phyloP scores from a whole-genome alignment of 2,888 invertebrate genomes.

The Spodoptera littoralis region DNA sequence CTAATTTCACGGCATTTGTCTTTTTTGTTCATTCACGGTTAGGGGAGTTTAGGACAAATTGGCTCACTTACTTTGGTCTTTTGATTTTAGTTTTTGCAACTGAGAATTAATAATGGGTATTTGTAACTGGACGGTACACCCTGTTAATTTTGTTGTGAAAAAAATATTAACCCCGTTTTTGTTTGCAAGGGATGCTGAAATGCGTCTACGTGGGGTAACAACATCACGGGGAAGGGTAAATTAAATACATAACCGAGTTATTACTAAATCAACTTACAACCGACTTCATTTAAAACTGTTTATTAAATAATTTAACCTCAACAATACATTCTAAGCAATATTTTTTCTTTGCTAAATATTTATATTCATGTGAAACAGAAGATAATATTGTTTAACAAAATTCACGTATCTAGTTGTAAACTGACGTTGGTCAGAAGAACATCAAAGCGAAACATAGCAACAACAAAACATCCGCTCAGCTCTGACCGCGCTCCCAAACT shows the following conservation, averaged over 20 bases:
- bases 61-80: conserved; percentile 49
- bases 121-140: conserved; percentile 17
- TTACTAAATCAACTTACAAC: conserved; percentile 42
- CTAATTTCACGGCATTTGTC: conserved; percentile 71
- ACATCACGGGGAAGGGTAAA: conserved; percentile 21
- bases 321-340: too few relatives aligned
- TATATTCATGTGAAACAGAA: background rate
- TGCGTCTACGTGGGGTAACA: conserved; percentile 36
- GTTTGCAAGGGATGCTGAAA: conserved; percentile 22
- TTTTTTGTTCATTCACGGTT: conserved; percentile 68
- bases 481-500: conserved; percentile 37
- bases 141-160: conserved; percentile 32
- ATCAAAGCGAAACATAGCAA: conserved; percentile 32
- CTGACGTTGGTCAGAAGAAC: conserved; percentile 16
- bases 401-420: conserved; percentile 15
- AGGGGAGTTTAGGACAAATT: conserved; percentile 52
- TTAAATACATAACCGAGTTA: conserved; percentile 30
- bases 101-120: conserved; percentile 40
- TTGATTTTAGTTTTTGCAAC: conserved; percentile 57
- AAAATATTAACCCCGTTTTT: conserved; percentile 45
- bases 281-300: conserved; percentile 36
- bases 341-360: background rate
- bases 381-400: background rate
- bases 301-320: conserved; percentile 10
- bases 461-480: conserved; percentile 27